Base-by-base conservation (phyloP, 2,113 vertebrate species). In the Callionymus lyra region DNA sequence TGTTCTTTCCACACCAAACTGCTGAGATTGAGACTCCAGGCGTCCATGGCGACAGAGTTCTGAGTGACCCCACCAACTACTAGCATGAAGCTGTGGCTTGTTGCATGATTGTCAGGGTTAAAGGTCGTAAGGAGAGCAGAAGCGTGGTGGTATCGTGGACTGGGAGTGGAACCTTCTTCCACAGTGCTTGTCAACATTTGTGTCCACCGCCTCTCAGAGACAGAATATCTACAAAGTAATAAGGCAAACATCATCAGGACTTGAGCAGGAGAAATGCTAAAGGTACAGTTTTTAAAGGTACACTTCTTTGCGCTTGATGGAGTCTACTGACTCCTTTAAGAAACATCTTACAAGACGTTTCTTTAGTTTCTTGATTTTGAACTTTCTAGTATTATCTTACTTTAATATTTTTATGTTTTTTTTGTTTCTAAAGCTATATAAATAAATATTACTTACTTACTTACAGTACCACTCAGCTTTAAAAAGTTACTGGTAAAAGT, bases 21-120 rank as follows among this genome's bases (percentile, higher is more conserved):
- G 56, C 86, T 90, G 13, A 93, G 87, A 72, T 94, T 92, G 19
- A 94, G 86, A 64, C 88, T 74, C 91, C 92, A 94, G 33, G 89
- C 88, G 56, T 93, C 92, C 36, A 69, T 84, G 55, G 82, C 68
- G 31, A 92, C 77, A 0, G 89, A 88, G 0, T 54, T 70, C 10
- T 78, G 81, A 0, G 84, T 90, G 56, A 94, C 77, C 3, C 92
- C 92, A 0, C 91, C 91, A 11, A 91, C 83, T 33, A 94, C 82
- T 43, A 91, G 75, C 92, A 94, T 92, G 44, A 88, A 75, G 41
- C 72, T 85, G 15, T 87, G 85, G 38, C 69, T 57, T 2, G 77
- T 50, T 34, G 81, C 74, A 1, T 83, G 84, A 37, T 32, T 36
- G 18, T 64, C 72, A 37, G 63, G 63, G 2, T 88, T 84, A 2